A percentile compares a stretch with the other conserved stretches of the same genome.
These are phyloP conservation scores for Zeugodacus cucurbitae DNA, from an alignment of 1,140 invertebrate genomes.

Conservation along the genomic window DNA sequence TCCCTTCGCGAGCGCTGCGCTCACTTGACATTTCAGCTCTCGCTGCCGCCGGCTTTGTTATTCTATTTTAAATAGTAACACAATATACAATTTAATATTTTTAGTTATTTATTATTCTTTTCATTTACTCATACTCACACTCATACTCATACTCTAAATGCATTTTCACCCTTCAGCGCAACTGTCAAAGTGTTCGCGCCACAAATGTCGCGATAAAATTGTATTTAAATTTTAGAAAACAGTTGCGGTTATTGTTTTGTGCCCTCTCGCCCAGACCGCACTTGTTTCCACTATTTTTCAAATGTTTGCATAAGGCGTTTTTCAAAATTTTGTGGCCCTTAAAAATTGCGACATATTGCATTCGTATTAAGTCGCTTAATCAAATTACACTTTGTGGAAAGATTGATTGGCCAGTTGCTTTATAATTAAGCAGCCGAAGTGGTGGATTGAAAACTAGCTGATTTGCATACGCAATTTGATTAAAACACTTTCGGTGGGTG, in stretches of 20 bases:
- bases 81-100: neutral
- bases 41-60: neutral
- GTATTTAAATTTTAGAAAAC: slow-evolving; percentile 35
- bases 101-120: neutral
- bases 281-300: neutral
- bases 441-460: neutral
- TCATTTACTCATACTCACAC: neutral
- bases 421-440: neutral
- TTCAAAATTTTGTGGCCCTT: neutral
- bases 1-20: neutral
- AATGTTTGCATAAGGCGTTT: neutral
- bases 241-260: neutral
- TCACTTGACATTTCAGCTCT: neutral
- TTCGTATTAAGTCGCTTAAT: slow-evolving; percentile 12
- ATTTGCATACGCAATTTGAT: slow-evolving; percentile 4
- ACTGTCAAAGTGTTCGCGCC: neutral
- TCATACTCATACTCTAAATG: neutral
- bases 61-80: slow-evolving; percentile 3
- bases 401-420: slow-evolving; percentile 16
- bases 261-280: neutral
- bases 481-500: neutral
- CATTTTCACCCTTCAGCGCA: neutral
- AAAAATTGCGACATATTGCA: slow-evolving; percentile 33
- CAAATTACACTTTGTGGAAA: slow-evolving; percentile 24
- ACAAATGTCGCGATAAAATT: neutral